Evolutionary conservation across 2,888 invertebrate genomes (phyloP).

Genomic region (Auanema freiburgensis): DNA sequence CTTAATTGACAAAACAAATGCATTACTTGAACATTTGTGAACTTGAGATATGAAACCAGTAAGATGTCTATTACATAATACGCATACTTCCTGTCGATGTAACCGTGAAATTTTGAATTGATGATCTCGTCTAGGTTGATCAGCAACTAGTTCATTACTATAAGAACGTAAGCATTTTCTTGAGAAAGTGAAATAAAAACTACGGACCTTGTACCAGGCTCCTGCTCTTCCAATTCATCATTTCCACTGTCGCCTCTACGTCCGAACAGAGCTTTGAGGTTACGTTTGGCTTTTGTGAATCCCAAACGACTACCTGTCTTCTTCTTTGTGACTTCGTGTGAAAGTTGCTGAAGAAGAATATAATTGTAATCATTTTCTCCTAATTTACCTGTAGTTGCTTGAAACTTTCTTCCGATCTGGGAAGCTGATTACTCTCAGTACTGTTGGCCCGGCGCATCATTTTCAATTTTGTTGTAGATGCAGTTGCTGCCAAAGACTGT

Average conservation of each 20-base stretch:
- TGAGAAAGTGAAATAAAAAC: not conserved
- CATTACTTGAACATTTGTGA: conserved; percentile 68
- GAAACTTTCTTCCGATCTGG: conserved; percentile 16
- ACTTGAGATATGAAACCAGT: conserved; percentile 71
- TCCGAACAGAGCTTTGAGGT: conserved; percentile 65
- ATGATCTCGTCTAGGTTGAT: conserved; percentile 37
- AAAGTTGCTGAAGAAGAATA: conserved; percentile 17
- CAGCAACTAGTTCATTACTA: conserved; percentile 32
- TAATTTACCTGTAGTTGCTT: conserved; percentile 10
- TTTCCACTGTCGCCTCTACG: conserved; percentile 43
- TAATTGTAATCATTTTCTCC: not conserved
- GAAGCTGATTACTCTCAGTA: conserved; percentile 56
- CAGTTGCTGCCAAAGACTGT: conserved; percentile 59
- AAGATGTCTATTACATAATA: conserved; percentile 79
- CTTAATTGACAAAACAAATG: not conserved
- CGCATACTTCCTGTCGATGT: conserved; percentile 80
- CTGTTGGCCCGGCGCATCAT: conserved; percentile 61
- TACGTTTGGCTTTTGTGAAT: conserved; percentile 67
- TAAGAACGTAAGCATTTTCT: too few relatives aligned
- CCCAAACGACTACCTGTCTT: conserved; percentile 60
- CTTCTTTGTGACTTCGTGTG: conserved; percentile 30
- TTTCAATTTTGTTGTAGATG: conserved; percentile 55
- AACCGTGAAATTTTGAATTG: conserved; percentile 71
- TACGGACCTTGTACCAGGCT: conserved; percentile 25
- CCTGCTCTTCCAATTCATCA: conserved; percentile 59